Evolutionary conservation across 2,888 invertebrate species (phyloP).

Genomic region (Cloeon dipterum): DNA sequence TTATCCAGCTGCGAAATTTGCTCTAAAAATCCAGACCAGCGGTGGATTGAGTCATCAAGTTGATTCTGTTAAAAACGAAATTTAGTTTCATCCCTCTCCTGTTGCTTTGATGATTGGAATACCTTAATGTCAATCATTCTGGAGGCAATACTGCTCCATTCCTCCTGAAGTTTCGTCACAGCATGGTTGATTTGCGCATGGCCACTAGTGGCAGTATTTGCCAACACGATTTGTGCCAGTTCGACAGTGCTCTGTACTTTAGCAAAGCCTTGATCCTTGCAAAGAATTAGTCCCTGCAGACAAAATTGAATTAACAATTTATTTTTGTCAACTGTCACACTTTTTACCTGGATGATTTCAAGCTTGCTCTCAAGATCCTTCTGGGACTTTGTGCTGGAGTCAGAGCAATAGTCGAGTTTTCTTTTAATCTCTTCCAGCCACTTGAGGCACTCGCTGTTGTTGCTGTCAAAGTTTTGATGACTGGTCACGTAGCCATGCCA

Average conservation of each 20-base stretch:
- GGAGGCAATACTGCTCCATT: conserved; percentile 69
- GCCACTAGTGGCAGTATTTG: conserved; percentile 73
- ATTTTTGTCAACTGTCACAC: too few species aligned
- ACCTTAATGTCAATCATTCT: conserved; percentile 76
- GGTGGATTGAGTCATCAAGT: conserved; percentile 69
- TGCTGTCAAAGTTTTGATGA: conserved; percentile 69
- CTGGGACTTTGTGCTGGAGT: conserved; percentile 55
- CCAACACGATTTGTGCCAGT: conserved; percentile 69
- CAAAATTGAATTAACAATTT: neutral
- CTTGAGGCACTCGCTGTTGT: conserved; percentile 50
- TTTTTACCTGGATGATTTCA: conserved; percentile 37
- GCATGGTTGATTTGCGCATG: conserved; percentile 70
- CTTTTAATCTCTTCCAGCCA: conserved; percentile 68
- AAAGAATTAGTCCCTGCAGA: conserved; percentile 56
- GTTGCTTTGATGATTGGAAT: too few species aligned
- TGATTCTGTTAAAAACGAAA: conserved; percentile 26
- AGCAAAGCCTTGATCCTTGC: conserved; percentile 80
- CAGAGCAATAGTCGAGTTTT: conserved; percentile 70
- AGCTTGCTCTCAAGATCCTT: conserved; percentile 69
- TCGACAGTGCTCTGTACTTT: conserved; percentile 78
- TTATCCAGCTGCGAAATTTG: conserved; percentile 69
- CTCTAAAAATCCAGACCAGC: conserved; percentile 77
- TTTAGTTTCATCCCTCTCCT: too few species aligned
- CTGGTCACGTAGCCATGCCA: conserved; percentile 82
- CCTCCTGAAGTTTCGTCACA: conserved; percentile 60